Base-by-base conservation (phyloP, 2,797 vertebrate species). In the Cheirogaleus major region DNA sequence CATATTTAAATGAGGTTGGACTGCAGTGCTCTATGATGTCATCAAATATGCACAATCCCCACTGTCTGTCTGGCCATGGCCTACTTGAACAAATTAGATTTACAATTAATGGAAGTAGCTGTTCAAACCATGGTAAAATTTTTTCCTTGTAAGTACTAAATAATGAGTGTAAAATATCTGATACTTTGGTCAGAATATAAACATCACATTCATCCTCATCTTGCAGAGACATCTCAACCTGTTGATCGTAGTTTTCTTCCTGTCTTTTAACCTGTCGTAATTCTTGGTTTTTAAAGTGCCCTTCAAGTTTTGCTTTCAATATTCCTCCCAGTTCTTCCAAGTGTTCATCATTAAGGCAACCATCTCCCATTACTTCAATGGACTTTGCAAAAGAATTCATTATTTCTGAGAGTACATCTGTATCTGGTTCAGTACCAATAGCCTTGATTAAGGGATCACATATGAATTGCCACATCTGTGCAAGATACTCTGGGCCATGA, bases 341-440 rank as follows among this genome's bases (percentile, higher is more conserved):
- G 96, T 99, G 99, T 98, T 99, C 99, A 0, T 99, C 99, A 98
- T 99, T 99, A 98, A 99, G 98, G 97, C 99, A 99, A 92, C 99
- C 99, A 48, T 99, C 99, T 97, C 99, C 99, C 99, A 99, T 99
- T 96, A 99, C 98, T 97, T 99, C 99, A 72, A 99, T 99, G 91
- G 99, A 99, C 99, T 99, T 99, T 75, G 99, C 99, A 96, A 99
- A 99, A 35, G 99, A 99, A 98, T 99, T 99, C 99, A 99, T 99
- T 98, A 99, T 99, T 98, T 99, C 99, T 2, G 99, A 99, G 50
- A 99, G 99, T 92, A 99, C 99, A 92, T 99, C 99, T 0, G 99
- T 99, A 98, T 99, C 99, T 0, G 99, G 99, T 97, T 99, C 99
- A 0, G 99, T 99, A 57, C 99, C 99, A 94, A 99, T 99, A 95